Evolutionary conservation across 1,140 invertebrate genomes (phyloP), one percentile per base, ranked within the genome.

Genomic region (Magallana ariakensis): DNA sequence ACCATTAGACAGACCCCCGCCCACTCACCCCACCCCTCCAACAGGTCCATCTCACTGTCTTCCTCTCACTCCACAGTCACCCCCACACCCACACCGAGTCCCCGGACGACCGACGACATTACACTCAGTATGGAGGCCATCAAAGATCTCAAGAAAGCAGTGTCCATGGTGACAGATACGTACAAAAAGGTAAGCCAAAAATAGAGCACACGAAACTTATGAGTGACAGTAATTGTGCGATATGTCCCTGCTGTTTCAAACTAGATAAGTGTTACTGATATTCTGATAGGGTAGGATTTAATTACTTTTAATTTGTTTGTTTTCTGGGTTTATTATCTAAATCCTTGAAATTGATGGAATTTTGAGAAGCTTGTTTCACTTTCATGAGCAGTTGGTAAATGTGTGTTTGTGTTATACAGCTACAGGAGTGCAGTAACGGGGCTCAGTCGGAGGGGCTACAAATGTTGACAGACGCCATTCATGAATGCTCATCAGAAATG

Each of bases 71-170:
- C 56, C n/a, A 84, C 82, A 13, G 58, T 84, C 26, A 56, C 26
- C 8, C 22, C 55, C 26, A 60, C 82, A 33, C 82, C 82, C 16
- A 56, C n/a, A 55, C 80, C 6, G 54, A 84, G 82, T 60, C 82
- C 82, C 6, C 19, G 82, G 26, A 57, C 13, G 46, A 22, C 84
- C 66, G 80, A 85, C 53, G 56, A 85, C 53, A 13, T 85, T 6
- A 26, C 54, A 53, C 7, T 55, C 7, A 85, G 83, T 66, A 62
- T 85, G 83, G 83, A 88, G n/a, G 83, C 87, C 9, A 54, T 88
- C 7, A 85, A 62, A 57, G 83, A 88, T 54, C 75, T 88, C 5
- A 82, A 56, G 80, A 82, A 82, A 55, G 33, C 16, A n/a, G 80
- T 82, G 10, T 16, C 80, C 46, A 54, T n/a, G n/a, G 80, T 82